Evolutionary conservation across 2,888 invertebrate species (phyloP), one percentile per base, ranked within the genome.

Genomic region (Oxytorus armatus): DNA sequence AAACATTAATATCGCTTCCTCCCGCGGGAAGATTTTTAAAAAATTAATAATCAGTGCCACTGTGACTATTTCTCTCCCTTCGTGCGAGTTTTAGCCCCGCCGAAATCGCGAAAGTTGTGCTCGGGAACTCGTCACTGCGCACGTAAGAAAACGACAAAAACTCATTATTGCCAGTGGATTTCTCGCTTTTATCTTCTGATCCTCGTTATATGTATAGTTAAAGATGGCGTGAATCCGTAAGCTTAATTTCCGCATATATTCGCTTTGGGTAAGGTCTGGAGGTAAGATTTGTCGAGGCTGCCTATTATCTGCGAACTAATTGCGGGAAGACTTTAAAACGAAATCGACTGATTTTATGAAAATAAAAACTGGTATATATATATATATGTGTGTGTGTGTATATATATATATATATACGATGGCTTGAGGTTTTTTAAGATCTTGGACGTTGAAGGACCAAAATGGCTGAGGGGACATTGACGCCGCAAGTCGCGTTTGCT

Each of bases 21-120:
- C 73, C 69, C 63, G 65, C 16, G 49, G 16, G 44, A 66, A 47
- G 59, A 61, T 55, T 4, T 49, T 44, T 21, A 42, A 21, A 61
- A 74, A 63, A 29, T 29, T 72, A 76, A 59, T 66, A 68, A 25
- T 29, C 49, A 82, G 79, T 84, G 84, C 84, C 84, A 84, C 83
- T 63, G 72, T 80, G 72, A 82, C 74, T 75, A 78, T 77, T 61
- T 74, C 68, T 33, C 33, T 73, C 65, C 72, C 51, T 77, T 79
- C 74, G 77, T 44, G 79, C 53, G 78, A 77, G 72, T 76, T 76
- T 73, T 65, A 39, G 21, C 25, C 47, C 29, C 23, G 42, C n/a
- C n/a, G 25, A 39, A 72, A 66, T 57, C 63, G 63, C 66, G 70
- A 76, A 77, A 76, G 29, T 63, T 57, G 70, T 51, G 65, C 70